Percentiles rank a stretch among this genome's conserved stretches.
phyloP scores from a whole-genome alignment of 2,888 invertebrate genomes.

The Synanthedon andrenaeformis region DNA sequence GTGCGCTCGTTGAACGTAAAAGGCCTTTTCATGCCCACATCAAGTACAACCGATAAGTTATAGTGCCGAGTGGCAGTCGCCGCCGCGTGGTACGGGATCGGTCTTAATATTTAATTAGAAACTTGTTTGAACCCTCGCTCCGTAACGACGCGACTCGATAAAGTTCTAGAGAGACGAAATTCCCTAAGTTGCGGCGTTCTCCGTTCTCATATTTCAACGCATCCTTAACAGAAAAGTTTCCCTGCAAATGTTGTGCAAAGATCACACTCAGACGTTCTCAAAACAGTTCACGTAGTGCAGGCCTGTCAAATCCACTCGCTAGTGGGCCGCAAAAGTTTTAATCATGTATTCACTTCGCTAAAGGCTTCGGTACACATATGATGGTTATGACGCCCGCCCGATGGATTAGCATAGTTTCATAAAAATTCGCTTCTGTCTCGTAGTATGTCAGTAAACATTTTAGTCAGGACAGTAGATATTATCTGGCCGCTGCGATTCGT shows the following conservation, averaged over 20 bases:
- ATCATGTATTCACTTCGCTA: too few species aligned
- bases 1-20: neutral
- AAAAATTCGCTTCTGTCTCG: too few species aligned
- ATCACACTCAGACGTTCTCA: neutral
- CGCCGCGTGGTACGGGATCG: neutral
- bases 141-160: constrained; percentile 22
- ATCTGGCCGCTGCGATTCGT: too few species aligned
- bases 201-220: constrained; percentile 26
- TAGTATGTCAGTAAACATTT: too few species aligned
- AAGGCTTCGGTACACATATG: too few species aligned
- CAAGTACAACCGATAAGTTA: neutral
- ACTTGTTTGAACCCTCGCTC: constrained; percentile 29
- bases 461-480: too few species aligned
- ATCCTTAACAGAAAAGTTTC: constrained; percentile 6
- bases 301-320: too few species aligned
- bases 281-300: neutral
- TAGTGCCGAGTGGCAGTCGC: neutral
- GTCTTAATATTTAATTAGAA: constrained; percentile 53
- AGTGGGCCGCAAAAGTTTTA: too few species aligned
- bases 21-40: neutral
- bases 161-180: constrained; percentile 42
- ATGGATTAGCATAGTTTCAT: too few species aligned
- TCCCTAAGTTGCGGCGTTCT: constrained; percentile 25
- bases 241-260: constrained; percentile 5
- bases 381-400: too few species aligned